A percentile compares a stretch with the other conserved stretches of the same genome.
Conservation (phyloP, 2,888 invertebrate species). For the Therioaphis trifolii region DNA sequence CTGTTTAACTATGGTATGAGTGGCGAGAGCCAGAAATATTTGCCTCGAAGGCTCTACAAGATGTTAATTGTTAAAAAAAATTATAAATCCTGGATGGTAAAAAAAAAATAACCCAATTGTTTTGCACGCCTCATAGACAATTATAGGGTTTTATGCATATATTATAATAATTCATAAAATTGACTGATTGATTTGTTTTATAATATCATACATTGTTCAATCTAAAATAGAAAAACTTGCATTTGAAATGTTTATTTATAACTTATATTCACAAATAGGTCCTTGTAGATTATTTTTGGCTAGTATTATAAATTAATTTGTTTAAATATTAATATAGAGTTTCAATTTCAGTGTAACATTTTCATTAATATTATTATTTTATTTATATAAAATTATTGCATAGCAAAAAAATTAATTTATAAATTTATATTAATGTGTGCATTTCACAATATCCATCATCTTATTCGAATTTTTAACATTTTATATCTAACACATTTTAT, state of each 20-base stretch:
- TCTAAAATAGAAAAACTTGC: not conserved
- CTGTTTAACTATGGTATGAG: constrained; percentile 57
- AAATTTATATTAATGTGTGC: too few species aligned
- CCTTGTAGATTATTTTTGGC: not conserved
- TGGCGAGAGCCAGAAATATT: constrained; percentile 52
- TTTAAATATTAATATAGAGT: not conserved
- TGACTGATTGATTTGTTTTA: constrained; percentile 24
- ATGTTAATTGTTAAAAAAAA: constrained; percentile 62
- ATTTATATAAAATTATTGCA: too few species aligned
- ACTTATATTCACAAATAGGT: not conserved
- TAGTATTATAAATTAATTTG: too few species aligned
- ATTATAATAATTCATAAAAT: constrained; percentile 29
- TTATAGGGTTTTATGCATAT: constrained; percentile 52
- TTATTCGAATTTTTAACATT: too few species aligned
- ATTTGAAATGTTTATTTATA: not conserved
- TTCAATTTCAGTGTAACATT: not conserved
- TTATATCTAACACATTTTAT: too few species aligned
- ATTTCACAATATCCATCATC: too few species aligned
- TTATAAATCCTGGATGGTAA: constrained; percentile 60
- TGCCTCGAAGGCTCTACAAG: constrained; percentile 60
- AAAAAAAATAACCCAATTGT: constrained; percentile 12
- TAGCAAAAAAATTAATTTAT: too few species aligned
- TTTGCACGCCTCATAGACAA: constrained; percentile 58
- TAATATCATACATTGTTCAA: not conserved
- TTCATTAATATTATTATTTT: not conserved